Evolutionary conservation across 1,140 invertebrate genomes (phyloP).

Genomic region (Lasaia peninsularis): DNA sequence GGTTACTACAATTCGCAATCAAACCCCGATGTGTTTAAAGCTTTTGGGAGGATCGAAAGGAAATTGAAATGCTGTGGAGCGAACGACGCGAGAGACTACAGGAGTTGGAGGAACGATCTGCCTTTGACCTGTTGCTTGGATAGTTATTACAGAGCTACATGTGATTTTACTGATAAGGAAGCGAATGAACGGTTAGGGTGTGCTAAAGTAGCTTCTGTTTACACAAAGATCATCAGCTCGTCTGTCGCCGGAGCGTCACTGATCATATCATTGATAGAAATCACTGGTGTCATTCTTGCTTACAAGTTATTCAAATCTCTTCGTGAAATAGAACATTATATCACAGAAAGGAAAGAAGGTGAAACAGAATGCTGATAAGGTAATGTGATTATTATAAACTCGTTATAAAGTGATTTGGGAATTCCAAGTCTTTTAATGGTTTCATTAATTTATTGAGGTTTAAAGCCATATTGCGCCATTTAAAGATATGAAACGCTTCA

Average conservation of each 20-base stretch:
- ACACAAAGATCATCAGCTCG: conserved; percentile 69
- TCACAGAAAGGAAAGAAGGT: conserved; percentile 64
- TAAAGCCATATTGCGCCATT: conserved; percentile 13
- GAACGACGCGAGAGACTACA: conserved; percentile 67
- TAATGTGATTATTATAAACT: conserved; percentile 10
- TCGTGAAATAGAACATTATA: conserved; percentile 63
- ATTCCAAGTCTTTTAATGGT: conserved; percentile 13
- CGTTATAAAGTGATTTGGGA: conserved; percentile 10
- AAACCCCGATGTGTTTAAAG: conserved; percentile 58
- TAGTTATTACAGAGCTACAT: conserved; percentile 58
- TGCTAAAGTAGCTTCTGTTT: conserved; percentile 67
- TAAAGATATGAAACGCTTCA: background rate
- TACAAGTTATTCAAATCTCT: conserved; percentile 62
- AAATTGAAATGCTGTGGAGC: conserved; percentile 66
- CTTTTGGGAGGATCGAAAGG: conserved; percentile 62
- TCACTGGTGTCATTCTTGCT: conserved; percentile 54
- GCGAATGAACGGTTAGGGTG: conserved; percentile 67
- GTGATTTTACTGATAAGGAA: conserved; percentile 70
- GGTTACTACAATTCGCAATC: conserved; percentile 68
- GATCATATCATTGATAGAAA: conserved; percentile 55
- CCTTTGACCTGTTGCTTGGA: conserved; percentile 62
- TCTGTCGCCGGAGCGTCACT: conserved; percentile 61
- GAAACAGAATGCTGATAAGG: conserved; percentile 63
- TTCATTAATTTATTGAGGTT: conserved; percentile 1
- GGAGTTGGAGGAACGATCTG: conserved; percentile 64